Conservation (phyloP, 2,113 vertebrate genomes). For the Megaceryle torquata region DNA sequence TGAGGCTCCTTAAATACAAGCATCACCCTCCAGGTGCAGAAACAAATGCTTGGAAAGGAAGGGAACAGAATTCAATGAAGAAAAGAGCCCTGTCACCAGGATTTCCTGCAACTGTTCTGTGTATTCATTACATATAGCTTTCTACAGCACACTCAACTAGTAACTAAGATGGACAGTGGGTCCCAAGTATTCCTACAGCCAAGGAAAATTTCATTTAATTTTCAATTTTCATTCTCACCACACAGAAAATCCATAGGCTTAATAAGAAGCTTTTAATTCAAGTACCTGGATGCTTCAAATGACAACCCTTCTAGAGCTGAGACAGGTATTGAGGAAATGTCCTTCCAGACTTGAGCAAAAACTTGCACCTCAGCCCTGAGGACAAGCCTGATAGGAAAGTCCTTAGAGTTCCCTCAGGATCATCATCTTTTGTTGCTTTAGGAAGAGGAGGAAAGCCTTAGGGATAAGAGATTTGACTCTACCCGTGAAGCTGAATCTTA, state of each 20-base stretch:
- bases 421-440: not conserved
- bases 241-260: not conserved
- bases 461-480: not conserved
- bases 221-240: not conserved
- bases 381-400: not conserved
- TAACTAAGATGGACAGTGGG: not conserved
- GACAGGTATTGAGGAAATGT: not conserved
- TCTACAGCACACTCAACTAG: not conserved
- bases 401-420: not conserved
- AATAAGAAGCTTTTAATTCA: not conserved
- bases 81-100: not conserved
- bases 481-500: not conserved
- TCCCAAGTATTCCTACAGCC: not conserved
- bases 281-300: not conserved
- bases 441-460: not conserved
- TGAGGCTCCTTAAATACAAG: not conserved
- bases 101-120: constrained; percentile 2
- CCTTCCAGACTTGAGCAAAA: not conserved
- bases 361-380: not conserved
- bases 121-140: not conserved
- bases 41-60: not conserved
- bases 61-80: not conserved
- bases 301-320: not conserved
- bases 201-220: not conserved
- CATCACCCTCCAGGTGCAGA: not conserved